phyloP scores from a whole-genome alignment of 1,140 invertebrate species.

The Sarcophaga peregrina region DNA sequence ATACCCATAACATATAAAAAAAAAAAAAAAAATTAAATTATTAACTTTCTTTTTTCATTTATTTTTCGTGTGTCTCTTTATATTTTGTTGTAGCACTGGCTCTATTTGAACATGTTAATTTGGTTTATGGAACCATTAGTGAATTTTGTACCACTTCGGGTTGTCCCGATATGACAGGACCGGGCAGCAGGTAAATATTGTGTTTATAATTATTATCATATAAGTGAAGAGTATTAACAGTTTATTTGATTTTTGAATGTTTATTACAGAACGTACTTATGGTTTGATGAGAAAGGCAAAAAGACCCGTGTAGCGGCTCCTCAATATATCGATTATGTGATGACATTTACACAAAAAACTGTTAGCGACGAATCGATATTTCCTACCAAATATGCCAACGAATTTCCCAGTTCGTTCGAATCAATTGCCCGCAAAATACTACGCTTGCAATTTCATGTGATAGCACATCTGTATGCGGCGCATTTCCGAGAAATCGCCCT shows the following conservation, averaged over 20 bases:
- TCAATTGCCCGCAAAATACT: conserved; percentile 95
- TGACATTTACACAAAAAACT: conserved; percentile 97
- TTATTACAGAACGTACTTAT: conserved; percentile 87
- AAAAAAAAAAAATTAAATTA: not conserved
- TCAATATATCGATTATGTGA: conserved; percentile 98
- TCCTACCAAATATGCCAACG: conserved; percentile 97
- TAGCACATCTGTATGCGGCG: conserved; percentile 97
- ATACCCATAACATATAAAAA: not conserved
- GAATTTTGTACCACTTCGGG: conserved; percentile 96
- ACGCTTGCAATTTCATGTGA: conserved; percentile 94
- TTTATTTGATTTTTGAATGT: not conserved
- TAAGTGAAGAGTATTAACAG: not conserved
- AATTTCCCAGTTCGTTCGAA: conserved; percentile 95
- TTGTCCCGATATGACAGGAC: conserved; percentile 95
- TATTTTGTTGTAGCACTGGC: conserved; percentile 89
- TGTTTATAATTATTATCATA: too few species aligned
- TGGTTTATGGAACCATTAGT: conserved; percentile 96
- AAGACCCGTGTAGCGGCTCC: conserved; percentile 95
- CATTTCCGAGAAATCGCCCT: conserved; percentile 96
- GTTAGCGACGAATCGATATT: conserved; percentile 97
- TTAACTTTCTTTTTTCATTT: conserved; percentile 28
- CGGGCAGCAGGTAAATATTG: conserved; percentile 82
- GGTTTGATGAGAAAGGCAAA: conserved; percentile 99
- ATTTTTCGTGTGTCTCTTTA: conserved; percentile 46
- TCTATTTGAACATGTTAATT: conserved; percentile 98